Conservation (phyloP, 2,888 invertebrate species). For the Drosophila helvetica region DNA sequence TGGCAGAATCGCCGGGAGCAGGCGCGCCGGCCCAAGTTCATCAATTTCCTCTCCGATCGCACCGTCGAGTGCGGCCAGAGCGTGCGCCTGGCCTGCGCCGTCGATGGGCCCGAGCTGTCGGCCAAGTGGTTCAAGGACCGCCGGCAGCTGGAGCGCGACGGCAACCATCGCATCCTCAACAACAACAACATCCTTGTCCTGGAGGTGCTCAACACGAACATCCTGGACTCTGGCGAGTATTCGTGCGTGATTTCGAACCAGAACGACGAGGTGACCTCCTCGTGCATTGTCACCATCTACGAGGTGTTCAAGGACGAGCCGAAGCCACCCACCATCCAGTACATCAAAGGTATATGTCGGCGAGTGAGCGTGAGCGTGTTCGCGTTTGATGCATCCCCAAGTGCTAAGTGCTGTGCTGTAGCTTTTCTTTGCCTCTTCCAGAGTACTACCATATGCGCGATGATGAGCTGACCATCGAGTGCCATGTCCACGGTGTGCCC, state of each 20-base stretch:
- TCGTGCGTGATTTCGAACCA: slow-evolving; percentile 89
- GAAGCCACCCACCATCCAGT: slow-evolving; percentile 90
- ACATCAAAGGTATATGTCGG: slow-evolving; percentile 85
- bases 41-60: slow-evolving; percentile 88
- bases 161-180: slow-evolving; percentile 84
- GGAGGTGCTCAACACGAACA: slow-evolving; percentile 86
- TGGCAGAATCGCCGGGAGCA: slow-evolving; percentile 84
- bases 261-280: slow-evolving; percentile 89
- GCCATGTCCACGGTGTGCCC: slow-evolving; percentile 83
- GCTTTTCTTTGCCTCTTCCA: slow-evolving; percentile 55
- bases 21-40: slow-evolving; percentile 81
- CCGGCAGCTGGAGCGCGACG: slow-evolving; percentile 83
- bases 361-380: slow-evolving; percentile 75
- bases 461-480: slow-evolving; percentile 87
- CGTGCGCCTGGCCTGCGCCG: slow-evolving; percentile 91
- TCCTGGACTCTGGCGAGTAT: slow-evolving; percentile 88
- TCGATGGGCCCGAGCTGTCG: slow-evolving; percentile 89
- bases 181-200: slow-evolving; percentile 86
- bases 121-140: slow-evolving; percentile 91
- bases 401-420: slow-evolving; percentile 14
- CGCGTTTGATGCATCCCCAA: slow-evolving; percentile 5
- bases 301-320: slow-evolving; percentile 89
- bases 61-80: slow-evolving; percentile 90
- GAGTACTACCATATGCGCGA: slow-evolving; percentile 84
- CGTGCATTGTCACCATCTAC: slow-evolving; percentile 90